phyloP scores from a whole-genome alignment of 2,888 invertebrate genomes.

The Ferrisia virgata region DNA sequence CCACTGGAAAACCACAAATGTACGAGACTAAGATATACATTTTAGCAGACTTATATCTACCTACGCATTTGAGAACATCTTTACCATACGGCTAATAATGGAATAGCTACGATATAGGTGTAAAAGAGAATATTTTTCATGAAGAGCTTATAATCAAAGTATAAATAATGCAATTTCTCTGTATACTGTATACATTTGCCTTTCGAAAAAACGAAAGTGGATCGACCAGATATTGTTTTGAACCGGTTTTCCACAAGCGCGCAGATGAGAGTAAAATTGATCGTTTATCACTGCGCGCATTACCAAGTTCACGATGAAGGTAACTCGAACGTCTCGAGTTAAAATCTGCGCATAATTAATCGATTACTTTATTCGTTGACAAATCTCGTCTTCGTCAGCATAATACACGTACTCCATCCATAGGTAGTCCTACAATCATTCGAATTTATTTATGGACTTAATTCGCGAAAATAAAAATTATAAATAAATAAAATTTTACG shows the following conservation, averaged over 20 bases:
- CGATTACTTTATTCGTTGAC: background rate
- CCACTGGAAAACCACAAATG: background rate
- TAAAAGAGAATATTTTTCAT: background rate
- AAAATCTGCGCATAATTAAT: background rate
- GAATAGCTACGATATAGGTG: background rate
- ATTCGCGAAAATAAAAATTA: background rate
- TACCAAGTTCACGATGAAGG: slow-evolving; percentile 41
- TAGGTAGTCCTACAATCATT: background rate
- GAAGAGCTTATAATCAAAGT: slow-evolving; percentile 2
- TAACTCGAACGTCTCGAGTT: background rate
- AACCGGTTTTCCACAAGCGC: slow-evolving; percentile 30
- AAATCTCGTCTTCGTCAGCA: background rate
- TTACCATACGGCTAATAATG: background rate
- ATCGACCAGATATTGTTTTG: slow-evolving; percentile 43
- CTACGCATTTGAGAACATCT: background rate
- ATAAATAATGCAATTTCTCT: slow-evolving; percentile 41
- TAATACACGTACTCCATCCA: background rate
- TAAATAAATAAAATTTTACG: background rate
- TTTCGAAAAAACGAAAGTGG: slow-evolving; percentile 44
- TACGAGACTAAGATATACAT: background rate
- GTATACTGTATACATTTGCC: slow-evolving; percentile 30
- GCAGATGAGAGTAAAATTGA: slow-evolving; percentile 40
- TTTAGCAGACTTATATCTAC: background rate
- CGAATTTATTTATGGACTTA: background rate
- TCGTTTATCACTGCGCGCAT: background rate